Percentiles rank a stretch among this genome's conserved stretches.
Evolutionary conservation across 1,140 invertebrate genomes (phyloP).

Genomic region (Nymphalis io): DNA sequence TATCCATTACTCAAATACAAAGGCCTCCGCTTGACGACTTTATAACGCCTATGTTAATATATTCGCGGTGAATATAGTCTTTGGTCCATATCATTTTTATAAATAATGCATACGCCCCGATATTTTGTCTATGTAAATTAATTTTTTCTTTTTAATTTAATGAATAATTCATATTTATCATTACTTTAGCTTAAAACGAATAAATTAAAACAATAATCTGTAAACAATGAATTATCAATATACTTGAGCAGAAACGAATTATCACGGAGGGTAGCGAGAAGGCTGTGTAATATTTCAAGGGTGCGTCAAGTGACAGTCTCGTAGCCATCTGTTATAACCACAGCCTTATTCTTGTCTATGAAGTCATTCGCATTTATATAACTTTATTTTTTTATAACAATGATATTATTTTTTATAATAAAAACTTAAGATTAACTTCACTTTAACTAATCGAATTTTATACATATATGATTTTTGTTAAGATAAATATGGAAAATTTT

Average conservation of each 20-base stretch:
- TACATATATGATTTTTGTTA: too few species aligned
- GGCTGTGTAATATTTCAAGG: constrained; percentile 71
- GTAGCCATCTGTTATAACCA: constrained; percentile 66
- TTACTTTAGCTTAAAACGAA: neutral
- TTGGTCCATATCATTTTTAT: too few species aligned
- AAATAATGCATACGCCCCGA: too few species aligned
- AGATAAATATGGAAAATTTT: too few species aligned
- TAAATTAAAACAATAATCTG: constrained; percentile 8
- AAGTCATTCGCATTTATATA: neutral
- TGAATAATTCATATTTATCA: neutral
- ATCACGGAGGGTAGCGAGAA: constrained; percentile 49
- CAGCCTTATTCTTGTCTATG: constrained; percentile 52
- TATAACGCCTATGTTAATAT: too few species aligned
- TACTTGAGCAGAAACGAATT: constrained; percentile 45
- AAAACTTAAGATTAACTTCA: too few species aligned
- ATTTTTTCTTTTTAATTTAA: neutral
- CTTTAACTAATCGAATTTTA: too few species aligned
- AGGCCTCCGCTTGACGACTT: too few species aligned
- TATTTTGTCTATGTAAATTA: too few species aligned
- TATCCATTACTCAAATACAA: too few species aligned
- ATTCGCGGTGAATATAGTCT: too few species aligned
- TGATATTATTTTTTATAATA: too few species aligned
- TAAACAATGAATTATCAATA: constrained; percentile 14
- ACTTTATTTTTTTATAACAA: neutral
- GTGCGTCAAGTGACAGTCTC: constrained; percentile 69